Base-by-base conservation (phyloP, 2,888 invertebrate species). In the Agriotes lineatus region DNA sequence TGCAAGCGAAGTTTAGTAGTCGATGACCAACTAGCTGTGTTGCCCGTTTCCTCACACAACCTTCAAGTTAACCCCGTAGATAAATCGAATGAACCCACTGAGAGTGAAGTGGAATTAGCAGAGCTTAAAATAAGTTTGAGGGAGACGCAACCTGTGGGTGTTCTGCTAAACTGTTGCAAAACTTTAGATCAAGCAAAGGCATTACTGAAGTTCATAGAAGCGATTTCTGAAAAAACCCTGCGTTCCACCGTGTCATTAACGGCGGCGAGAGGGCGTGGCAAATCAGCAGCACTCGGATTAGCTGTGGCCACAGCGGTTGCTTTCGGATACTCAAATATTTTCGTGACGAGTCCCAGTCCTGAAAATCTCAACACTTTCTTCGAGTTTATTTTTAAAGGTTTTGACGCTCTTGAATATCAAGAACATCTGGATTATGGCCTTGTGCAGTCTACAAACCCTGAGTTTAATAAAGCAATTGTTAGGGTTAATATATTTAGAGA, bases 301-400 rank as follows among this genome's bases (percentile, higher is more conserved):
- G 91, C 98, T 0, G 92, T 99, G 12, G 93, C 95, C 6, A 94
- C 93, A 0, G 93, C 95, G 0, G 88, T 96, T 1, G 92, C 94
- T 0, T 92, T 94, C 77, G 91, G 93, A 19, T 88, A 88, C 79
- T 94, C 96, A 37, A 97, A 97, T 82, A 94, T 98, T 70, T 99
- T 97, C 85, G 97, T 99, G 35, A 98, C 99, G 0, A 96, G 97
- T 60, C 99, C 99, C 0, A 95, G 96, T 82, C 99, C 99, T 0
- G 99, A 99, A 85, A 99, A 99, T 86, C 88, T 99, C 81, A 96
- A 95, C 69, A 99, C 99, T 0, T 87, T 99, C 7, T 99, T 99
- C 84, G 96, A 99, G 82, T 99, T 99, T 83, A 89, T 98, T 1
- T 90, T 98, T 62, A 97, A 97, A 87, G 97, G 97, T 0, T 93